A percentile compares a stretch with the other conserved stretches of the same genome.
Evolutionary conservation across 2,888 invertebrate genomes (phyloP).

Genomic region (Gisinianus flammeolus): DNA sequence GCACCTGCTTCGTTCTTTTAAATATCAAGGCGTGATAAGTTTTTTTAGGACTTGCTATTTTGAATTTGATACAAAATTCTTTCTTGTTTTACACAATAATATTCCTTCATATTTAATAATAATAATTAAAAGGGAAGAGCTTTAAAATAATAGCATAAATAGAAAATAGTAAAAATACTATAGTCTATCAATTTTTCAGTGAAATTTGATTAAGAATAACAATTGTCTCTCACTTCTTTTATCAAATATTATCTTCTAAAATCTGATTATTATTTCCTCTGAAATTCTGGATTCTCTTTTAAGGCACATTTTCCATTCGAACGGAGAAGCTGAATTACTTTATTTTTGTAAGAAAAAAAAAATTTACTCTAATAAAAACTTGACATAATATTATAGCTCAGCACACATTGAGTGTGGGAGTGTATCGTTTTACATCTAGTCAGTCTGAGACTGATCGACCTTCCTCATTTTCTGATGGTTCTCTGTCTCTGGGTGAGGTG

Average conservation of each 20-base stretch:
- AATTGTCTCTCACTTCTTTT: too few relatives aligned
- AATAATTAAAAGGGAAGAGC: conserved; percentile 3
- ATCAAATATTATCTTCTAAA: not conserved
- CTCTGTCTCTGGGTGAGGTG: conserved; percentile 47
- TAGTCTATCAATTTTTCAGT: not conserved
- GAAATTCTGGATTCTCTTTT: not conserved
- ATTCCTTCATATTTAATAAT: not conserved
- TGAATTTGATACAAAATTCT: too few relatives aligned
- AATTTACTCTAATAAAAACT: too few relatives aligned
- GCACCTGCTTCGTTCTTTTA: conserved; percentile 34
- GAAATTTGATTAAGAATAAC: too few relatives aligned
- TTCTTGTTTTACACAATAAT: not conserved
- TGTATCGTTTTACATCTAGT: conserved; percentile 43
- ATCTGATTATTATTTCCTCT: not conserved
- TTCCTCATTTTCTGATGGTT: conserved; percentile 44
- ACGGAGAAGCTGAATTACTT: conserved; percentile 3
- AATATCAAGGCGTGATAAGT: not conserved
- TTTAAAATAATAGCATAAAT: not conserved
- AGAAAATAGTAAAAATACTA: not conserved
- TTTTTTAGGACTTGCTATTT: too few relatives aligned
- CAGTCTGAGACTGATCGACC: conserved; percentile 45
- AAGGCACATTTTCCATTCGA: conserved; percentile 11
- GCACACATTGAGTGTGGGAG: conserved; percentile 46
- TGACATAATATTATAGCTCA: too few relatives aligned
- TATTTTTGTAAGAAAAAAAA: too few relatives aligned